Evolutionary conservation across 2,888 invertebrate species (phyloP), one percentile per base, ranked within the genome.

Genomic region (Diaprepes abbreviatus): DNA sequence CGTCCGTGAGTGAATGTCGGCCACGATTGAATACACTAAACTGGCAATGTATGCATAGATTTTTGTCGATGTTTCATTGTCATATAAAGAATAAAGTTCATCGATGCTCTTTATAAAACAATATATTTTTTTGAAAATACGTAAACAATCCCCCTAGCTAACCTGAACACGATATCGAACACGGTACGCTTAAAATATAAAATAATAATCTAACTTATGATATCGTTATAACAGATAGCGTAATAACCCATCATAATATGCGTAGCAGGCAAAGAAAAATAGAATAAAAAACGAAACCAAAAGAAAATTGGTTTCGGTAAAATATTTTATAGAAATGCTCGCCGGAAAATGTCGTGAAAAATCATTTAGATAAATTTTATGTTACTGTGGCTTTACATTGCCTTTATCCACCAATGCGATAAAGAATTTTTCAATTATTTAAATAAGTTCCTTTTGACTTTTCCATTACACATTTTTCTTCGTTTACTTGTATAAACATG

Each of bases 351-450:
- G 45, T 19, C 45, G 1, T 28, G 48, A 28, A 50, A 54, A 35
- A 35, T 54, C 55, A 38, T 24, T 6, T 35, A 38, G 36, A 55
- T 55, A 55, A 38, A 55, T 55, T 55, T 55, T 55, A 55, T 24
- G 33, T 55, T 55, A 38, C 36, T 55, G 4, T 7, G 55, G 55
- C 24, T 38, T 21, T 9, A 36, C 36, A 36, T 38, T 36, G n/a
- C 21, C n/a, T 40, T 24, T 19, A 9, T n/a, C 55, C 55, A 14
- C 24, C 54, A 9, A 28, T n/a, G 14, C 16, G 40, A 28, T 58
- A 66, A 66, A 66, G 58, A 58, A 66, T 58, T 66, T 40, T 63
- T 58, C 66, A 66, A 66, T 66, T 58, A 66, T 66, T 66, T 57
- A 66, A 65, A 65, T 65, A 57, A 58, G 57, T 58, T 58, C 33